Evolutionary conservation across 2,888 invertebrate genomes (phyloP).

Genomic region (Agriopis aurantiaria): DNA sequence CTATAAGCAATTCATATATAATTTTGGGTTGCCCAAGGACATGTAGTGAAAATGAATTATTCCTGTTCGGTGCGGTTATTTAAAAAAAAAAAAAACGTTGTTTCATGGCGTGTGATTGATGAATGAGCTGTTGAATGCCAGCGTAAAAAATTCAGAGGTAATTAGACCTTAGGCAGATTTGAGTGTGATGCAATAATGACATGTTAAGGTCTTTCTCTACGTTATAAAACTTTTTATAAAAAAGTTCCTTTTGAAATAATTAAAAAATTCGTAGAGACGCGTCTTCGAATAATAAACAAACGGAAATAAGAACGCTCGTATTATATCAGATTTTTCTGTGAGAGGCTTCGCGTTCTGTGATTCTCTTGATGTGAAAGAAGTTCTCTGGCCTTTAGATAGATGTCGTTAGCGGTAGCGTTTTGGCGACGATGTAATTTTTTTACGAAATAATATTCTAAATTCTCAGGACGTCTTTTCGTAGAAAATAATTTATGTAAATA

Average conservation of each 20-base stretch:
- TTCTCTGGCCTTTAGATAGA: slow-evolving; percentile 43
- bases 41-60: slow-evolving; percentile 24
- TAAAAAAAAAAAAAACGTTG: slow-evolving; percentile 30
- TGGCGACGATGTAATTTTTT: not conserved
- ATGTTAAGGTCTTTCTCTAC: not conserved
- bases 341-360: slow-evolving; percentile 15
- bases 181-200: slow-evolving; percentile 7
- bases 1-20: not conserved
- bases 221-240: not conserved
- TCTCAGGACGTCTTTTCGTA: not conserved
- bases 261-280: no score
- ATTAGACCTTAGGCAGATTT: slow-evolving; percentile 17
- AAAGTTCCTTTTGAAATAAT: not conserved
- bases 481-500: not conserved
- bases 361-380: slow-evolving; percentile 35
- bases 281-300: slow-evolving; percentile 2
- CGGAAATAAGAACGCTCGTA: slow-evolving; percentile 2
- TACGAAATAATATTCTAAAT: not conserved
- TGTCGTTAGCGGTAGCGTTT: slow-evolving; percentile 44
- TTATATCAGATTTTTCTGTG: slow-evolving; percentile 8
- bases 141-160: slow-evolving; percentile 31
- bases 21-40: slow-evolving; percentile 14
- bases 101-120: slow-evolving; percentile 39
- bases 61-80: slow-evolving; percentile 32
- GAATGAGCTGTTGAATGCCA: slow-evolving; percentile 18